Conservation (phyloP, 2,113 vertebrate genomes). For the Poeciliopsis retropinna region DNA sequence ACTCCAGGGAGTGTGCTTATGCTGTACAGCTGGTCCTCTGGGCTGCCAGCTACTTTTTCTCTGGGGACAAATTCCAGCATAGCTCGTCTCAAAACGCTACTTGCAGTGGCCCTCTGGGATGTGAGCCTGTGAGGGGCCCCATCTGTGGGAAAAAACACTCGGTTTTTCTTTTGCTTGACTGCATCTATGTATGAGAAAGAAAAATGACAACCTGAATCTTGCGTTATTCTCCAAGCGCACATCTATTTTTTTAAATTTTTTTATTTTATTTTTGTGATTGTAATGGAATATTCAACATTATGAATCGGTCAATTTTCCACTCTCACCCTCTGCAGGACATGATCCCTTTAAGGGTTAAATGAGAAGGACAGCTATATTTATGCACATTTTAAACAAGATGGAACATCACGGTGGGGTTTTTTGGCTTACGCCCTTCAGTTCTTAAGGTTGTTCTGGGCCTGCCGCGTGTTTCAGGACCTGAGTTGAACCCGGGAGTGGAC, state of each 20-base stretch:
- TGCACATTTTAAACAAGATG: not conserved
- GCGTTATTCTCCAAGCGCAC: not conserved
- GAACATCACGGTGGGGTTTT: no score
- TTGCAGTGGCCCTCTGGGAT: constrained; percentile 61
- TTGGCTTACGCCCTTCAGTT: no score
- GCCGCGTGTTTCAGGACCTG: no score
- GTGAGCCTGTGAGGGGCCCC: constrained; percentile 41
- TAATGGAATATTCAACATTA: not conserved
- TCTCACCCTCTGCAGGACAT: no score
- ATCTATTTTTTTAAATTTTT: no score
- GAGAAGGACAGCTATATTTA: not conserved
- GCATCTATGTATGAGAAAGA: constrained; percentile 16
- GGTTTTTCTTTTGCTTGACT: constrained; percentile 27
- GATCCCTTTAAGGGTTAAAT: no score
- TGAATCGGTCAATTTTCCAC: no score
- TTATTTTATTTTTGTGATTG: not conserved
- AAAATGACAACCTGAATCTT: constrained; percentile 17
- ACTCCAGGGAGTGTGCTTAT: constrained; percentile 38
- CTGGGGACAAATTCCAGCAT: constrained; percentile 49
- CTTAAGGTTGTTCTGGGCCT: no score
- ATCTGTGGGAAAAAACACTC: constrained; percentile 43
- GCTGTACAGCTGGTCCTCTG: constrained; percentile 40
- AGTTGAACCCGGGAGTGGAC: no score
- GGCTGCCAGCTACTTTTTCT: constrained; percentile 54
- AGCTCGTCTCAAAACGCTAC: constrained; percentile 62